These are phyloP conservation scores for Drosophila nannoptera DNA, from an alignment of 1,140 invertebrate genomes.

Conservation along the genomic window DNA sequence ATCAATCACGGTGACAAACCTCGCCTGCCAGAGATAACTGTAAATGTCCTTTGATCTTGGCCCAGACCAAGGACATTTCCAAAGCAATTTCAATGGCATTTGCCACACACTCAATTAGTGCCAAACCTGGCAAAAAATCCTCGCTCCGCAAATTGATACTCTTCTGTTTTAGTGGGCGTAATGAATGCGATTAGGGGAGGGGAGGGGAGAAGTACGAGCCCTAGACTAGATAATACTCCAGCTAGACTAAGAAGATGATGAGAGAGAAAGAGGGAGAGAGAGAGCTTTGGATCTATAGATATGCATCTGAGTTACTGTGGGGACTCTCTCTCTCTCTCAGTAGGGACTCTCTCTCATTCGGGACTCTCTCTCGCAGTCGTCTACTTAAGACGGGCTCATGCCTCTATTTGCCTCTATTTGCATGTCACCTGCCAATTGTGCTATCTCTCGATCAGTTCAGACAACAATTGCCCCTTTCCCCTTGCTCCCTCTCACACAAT, in stretches of 20 bases:
- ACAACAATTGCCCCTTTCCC: constrained; percentile 7
- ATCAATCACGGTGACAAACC: constrained; percentile 64
- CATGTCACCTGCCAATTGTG: constrained; percentile 9
- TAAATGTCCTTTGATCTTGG: neutral
- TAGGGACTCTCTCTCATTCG: no score
- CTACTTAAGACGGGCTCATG: no score
- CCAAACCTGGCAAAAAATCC: constrained; percentile 1
- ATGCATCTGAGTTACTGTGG: no score
- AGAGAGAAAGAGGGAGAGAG: neutral
- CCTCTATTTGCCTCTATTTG: no score
- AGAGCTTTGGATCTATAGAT: no score
- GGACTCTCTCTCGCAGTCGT: no score
- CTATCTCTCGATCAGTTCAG: constrained; percentile 10
- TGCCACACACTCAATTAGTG: constrained; percentile 26
- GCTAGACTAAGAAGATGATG: neutral
- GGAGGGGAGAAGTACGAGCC: neutral
- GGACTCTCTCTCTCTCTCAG: no score
- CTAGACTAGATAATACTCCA: neutral
- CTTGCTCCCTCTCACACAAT: neutral
- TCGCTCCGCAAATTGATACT: neutral
- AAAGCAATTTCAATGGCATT: constrained; percentile 20
- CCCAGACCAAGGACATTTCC: no score
- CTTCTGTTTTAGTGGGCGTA: neutral
- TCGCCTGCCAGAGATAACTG: constrained; percentile 26
- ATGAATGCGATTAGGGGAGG: neutral